phyloP scores from a whole-genome alignment of 2,113 vertebrate genomes.

The Zeus faber region DNA sequence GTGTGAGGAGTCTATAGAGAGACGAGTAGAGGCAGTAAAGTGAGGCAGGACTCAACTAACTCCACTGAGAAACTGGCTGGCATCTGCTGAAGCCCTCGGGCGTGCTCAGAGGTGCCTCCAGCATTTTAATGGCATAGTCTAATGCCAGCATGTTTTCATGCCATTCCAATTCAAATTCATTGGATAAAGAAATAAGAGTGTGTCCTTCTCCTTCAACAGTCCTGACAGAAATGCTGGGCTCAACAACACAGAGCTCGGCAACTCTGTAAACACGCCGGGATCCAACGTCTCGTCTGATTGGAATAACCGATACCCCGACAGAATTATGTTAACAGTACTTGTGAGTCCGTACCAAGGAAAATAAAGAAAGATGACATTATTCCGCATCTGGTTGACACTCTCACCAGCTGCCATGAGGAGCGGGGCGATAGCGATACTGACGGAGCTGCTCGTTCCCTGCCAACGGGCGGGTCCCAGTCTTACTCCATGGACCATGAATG shows the following conservation, averaged over 20 bases:
- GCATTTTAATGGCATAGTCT: conserved; percentile 82
- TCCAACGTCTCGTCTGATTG: conserved; percentile 58
- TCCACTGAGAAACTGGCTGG: conserved; percentile 71
- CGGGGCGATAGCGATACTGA: conserved; percentile 5
- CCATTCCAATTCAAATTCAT: conserved; percentile 76
- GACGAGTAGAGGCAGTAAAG: conserved; percentile 59
- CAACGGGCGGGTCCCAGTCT: conserved; percentile 20
- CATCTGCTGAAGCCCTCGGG: conserved; percentile 76
- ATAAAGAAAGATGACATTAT: conserved; percentile 16
- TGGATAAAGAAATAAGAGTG: conserved; percentile 74
- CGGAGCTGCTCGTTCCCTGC: not conserved
- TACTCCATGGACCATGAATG: conserved; percentile 11
- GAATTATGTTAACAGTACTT: conserved; percentile 10
- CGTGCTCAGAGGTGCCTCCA: conserved; percentile 80
- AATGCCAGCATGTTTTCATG: conserved; percentile 80
- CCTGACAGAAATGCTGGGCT: conserved; percentile 64
- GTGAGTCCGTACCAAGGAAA: conserved; percentile 9
- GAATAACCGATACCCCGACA: conserved; percentile 37
- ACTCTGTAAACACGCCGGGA: conserved; percentile 56
- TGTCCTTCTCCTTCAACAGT: conserved; percentile 67
- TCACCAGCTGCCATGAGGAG: conserved; percentile 18
- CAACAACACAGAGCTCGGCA: conserved; percentile 59
- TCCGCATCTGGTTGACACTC: conserved; percentile 30
- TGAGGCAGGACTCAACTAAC: conserved; percentile 63
- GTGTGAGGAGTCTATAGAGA: conserved; percentile 37